phyloP scores from a whole-genome alignment of 2,888 invertebrate species.

The Carpatolechia fugitivella region DNA sequence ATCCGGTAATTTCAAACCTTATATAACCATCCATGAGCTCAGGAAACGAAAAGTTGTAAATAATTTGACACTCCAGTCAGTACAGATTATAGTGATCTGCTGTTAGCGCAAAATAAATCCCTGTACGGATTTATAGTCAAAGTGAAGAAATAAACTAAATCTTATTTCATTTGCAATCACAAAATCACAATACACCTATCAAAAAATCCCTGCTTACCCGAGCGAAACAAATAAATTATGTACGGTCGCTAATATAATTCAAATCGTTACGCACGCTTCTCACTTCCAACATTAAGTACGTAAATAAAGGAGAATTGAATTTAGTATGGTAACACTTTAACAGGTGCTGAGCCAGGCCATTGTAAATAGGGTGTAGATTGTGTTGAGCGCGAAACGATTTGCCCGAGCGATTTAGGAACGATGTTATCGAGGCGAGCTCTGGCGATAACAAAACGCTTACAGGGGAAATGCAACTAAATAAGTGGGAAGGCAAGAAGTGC shows the following conservation, averaged over 20 bases:
- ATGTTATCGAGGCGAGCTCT: conserved; percentile 43
- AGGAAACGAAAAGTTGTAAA: too few species aligned
- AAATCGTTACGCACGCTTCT: background rate
- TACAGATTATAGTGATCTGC: too few species aligned
- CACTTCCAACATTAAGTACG: background rate
- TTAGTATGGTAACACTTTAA: background rate
- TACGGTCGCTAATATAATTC: background rate
- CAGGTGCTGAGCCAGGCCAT: background rate
- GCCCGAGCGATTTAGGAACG: conserved; percentile 33
- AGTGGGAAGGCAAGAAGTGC: background rate
- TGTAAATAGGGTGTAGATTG: conserved; percentile 14
- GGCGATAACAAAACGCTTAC: conserved; percentile 34
- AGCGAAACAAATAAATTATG: conserved; percentile 18
- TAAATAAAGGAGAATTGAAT: background rate
- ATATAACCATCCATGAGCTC: too few species aligned
- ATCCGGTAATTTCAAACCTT: too few species aligned
- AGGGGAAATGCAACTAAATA: conserved; percentile 17
- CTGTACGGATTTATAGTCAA: too few species aligned
- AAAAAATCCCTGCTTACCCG: background rate
- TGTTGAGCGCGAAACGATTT: conserved; percentile 26
- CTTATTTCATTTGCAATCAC: too few species aligned
- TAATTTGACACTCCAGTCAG: too few species aligned
- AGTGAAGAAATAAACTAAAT: too few species aligned
- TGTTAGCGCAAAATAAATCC: too few species aligned
- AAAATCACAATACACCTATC: too few species aligned